Conservation (phyloP, 2,113 vertebrate species). For the Nerophis ophidion region DNA sequence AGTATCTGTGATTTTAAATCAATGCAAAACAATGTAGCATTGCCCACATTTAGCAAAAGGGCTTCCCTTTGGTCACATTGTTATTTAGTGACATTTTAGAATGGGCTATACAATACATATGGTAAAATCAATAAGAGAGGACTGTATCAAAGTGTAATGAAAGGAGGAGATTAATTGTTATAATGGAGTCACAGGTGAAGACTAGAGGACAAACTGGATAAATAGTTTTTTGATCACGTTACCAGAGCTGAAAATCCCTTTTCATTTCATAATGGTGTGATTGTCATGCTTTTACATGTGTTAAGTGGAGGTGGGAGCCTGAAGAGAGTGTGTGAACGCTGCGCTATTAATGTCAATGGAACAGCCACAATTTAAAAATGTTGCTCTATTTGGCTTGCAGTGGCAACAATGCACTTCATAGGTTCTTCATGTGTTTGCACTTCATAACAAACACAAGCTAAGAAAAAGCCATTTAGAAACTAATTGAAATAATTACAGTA, state of each 20-base stretch:
- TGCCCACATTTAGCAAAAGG: too few species aligned
- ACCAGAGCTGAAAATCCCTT: slow-evolving; percentile 32
- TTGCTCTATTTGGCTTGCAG: too few species aligned
- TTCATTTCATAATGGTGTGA: slow-evolving; percentile 42
- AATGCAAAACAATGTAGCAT: too few species aligned
- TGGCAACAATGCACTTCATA: too few species aligned
- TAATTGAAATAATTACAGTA: too few species aligned
- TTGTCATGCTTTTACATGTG: slow-evolving; percentile 1
- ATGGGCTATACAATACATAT: neutral
- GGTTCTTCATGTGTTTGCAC: too few species aligned
- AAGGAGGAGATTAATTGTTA: slow-evolving; percentile 31
- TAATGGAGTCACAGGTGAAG: slow-evolving; percentile 24
- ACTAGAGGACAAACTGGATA: slow-evolving; percentile 24
- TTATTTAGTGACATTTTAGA: too few species aligned
- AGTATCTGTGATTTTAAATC: too few species aligned
- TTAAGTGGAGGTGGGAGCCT: neutral
- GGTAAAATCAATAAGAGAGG: slow-evolving; percentile 8
- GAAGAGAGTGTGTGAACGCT: neutral
- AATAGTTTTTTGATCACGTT: slow-evolving; percentile 45
- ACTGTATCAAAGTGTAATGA: slow-evolving; percentile 27
- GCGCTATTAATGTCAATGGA: neutral
- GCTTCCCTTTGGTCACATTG: too few species aligned
- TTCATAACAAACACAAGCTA: too few species aligned
- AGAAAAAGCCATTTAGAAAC: too few species aligned
- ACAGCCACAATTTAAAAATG: neutral